These are phyloP conservation scores for silkworm (Bombyx mori) DNA, from an alignment of 1,140 invertebrate species.

Conservation along the genomic window ASM3026992v2 NC_085112.1:10037501-10038000, in stretches of 20 bases:
- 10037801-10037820: conserved; percentile 3
- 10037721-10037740: not conserved
- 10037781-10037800: conserved; percentile 4
- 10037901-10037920: conserved; percentile 13
- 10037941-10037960: conserved; percentile 35
- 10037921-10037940: conserved; percentile 20
- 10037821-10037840: conserved; percentile 4
- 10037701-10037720: too few relatives aligned
- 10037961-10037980: conserved; percentile 56
- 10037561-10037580: too few relatives aligned
- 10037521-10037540: too few relatives aligned
- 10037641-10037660: too few relatives aligned
- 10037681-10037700: too few relatives aligned
- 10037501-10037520: too few relatives aligned
- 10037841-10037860: conserved; percentile 17
- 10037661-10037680: too few relatives aligned
- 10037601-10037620: too few relatives aligned
- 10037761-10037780: conserved; percentile 1
- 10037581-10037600: too few relatives aligned
- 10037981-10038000: conserved; percentile 63
- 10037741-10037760: not conserved
- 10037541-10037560: too few relatives aligned
- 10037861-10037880: conserved; percentile 18
- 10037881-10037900: conserved; percentile 16
- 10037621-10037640: too few relatives aligned